A percentile compares a stretch with the other conserved stretches of the same genome.
Conservation (phyloP, 1,140 invertebrate species). For the Dreissena polymorpha region DNA sequence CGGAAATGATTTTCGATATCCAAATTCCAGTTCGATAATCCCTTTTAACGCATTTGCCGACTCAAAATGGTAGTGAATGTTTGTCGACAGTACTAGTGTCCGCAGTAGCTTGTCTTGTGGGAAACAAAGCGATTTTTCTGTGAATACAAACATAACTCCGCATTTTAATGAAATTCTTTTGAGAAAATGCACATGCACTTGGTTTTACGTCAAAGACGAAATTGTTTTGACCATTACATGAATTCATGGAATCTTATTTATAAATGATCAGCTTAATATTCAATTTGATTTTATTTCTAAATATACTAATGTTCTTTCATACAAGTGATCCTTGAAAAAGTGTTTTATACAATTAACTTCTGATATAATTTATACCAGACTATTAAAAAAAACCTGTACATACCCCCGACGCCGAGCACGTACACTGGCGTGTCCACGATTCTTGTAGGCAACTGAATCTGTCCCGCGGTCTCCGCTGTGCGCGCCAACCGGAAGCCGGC, state of each 20-base stretch:
- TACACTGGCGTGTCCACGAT: slow-evolving; percentile 68
- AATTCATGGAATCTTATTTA: too few species aligned
- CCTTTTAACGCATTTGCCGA: slow-evolving; percentile 61
- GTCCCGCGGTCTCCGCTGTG: slow-evolving; percentile 31
- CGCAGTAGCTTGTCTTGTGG: slow-evolving; percentile 49
- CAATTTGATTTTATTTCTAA: too few species aligned
- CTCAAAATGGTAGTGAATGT: slow-evolving; percentile 68
- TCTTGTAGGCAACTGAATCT: slow-evolving; percentile 60
- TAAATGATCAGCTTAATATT: too few species aligned
- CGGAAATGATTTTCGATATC: slow-evolving; percentile 71
- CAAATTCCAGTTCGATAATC: slow-evolving; percentile 74
- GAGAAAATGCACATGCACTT: too few species aligned
- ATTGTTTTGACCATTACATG: too few species aligned
- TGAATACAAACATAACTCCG: too few species aligned
- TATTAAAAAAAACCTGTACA: slow-evolving; percentile 52
- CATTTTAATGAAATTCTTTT: too few species aligned
- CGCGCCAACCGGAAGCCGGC: slow-evolving; percentile 75
- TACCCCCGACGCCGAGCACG: slow-evolving; percentile 65
- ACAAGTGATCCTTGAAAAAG: too few species aligned
- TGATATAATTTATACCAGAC: too few species aligned
- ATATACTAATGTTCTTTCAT: too few species aligned
- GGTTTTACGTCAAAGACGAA: too few species aligned
- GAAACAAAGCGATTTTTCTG: slow-evolving; percentile 57
- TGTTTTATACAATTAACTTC: too few species aligned
- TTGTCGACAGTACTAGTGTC: slow-evolving; percentile 61